These are phyloP conservation scores for Drosophila quinaria DNA, from an alignment of 2,888 invertebrate species.

Conservation along the genomic window DNA sequence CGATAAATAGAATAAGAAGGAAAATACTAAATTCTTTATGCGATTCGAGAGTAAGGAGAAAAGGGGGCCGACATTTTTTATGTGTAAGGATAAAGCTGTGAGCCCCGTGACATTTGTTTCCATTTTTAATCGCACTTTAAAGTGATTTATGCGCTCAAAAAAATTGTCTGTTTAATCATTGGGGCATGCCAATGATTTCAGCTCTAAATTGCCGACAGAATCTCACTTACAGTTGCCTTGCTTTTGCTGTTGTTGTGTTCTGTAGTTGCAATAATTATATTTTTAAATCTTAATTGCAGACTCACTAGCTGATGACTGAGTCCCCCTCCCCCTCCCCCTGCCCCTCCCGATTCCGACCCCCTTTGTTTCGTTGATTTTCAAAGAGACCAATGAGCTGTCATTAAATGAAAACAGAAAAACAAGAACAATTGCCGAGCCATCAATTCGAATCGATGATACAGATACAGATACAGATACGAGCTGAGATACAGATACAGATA, in stretches of 20 bases:
- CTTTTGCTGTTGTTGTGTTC: slow-evolving; percentile 32
- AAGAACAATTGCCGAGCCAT: slow-evolving; percentile 80
- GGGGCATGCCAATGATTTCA: slow-evolving; percentile 36
- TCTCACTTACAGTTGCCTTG: slow-evolving; percentile 35
- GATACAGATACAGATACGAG: slow-evolving; percentile 20
- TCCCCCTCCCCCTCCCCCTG: neutral
- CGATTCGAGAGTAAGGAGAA: neutral
- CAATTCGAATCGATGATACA: slow-evolving; percentile 79
- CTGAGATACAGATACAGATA: slow-evolving; percentile 42
- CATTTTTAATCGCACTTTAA: slow-evolving; percentile 74
- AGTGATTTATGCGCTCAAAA: slow-evolving; percentile 83
- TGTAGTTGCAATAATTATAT: slow-evolving; percentile 82
- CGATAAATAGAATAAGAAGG: slow-evolving; percentile 44
- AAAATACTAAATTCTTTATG: slow-evolving; percentile 36
- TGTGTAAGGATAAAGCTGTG: slow-evolving; percentile 33
- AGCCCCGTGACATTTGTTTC: slow-evolving; percentile 71
- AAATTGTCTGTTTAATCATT: slow-evolving; percentile 59
- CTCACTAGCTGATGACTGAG: slow-evolving; percentile 52
- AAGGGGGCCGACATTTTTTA: slow-evolving; percentile 17
- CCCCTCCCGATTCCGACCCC: neutral
- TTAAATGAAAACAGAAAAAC: slow-evolving; percentile 75
- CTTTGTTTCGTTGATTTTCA: slow-evolving; percentile 55
- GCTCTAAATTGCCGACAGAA: slow-evolving; percentile 49
- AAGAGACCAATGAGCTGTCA: slow-evolving; percentile 84
- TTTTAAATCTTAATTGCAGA: slow-evolving; percentile 84